These are phyloP conservation scores for Monomorium pharaonis DNA, from an alignment of 1,140 invertebrate species.

Conservation along the genomic window DNA sequence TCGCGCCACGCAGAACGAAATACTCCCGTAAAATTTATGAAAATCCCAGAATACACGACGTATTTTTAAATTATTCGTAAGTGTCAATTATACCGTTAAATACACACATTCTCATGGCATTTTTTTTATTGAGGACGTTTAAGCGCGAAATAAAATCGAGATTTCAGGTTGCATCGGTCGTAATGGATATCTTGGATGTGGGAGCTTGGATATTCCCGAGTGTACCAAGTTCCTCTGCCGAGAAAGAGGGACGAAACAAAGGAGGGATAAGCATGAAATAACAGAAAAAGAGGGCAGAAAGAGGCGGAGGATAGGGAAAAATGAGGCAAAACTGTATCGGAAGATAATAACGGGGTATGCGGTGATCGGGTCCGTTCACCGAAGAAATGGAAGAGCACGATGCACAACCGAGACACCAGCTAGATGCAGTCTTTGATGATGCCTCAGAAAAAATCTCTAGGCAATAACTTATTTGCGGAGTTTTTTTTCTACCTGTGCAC, in stretches of 20 bases:
- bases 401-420: constrained; percentile 43
- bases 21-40: background rate
- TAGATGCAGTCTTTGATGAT: constrained; percentile 61
- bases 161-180: background rate
- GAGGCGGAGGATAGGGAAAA: constrained; percentile 69
- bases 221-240: background rate
- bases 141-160: background rate
- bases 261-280: constrained; percentile 70
- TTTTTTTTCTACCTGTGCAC: constrained; percentile 23
- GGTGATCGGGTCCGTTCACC: constrained; percentile 70
- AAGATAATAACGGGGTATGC: constrained; percentile 78
- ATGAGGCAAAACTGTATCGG: constrained; percentile 77
- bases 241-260: constrained; percentile 53
- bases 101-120: background rate
- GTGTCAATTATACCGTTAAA: background rate
- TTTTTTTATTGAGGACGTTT: background rate
- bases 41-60: background rate
- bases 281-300: constrained; percentile 68
- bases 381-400: constrained; percentile 68
- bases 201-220: background rate
- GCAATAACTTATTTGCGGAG: constrained; percentile 34
- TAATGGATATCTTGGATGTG: background rate
- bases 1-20: background rate
- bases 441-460: constrained; percentile 38
- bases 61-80: background rate